Base-by-base conservation (phyloP, 2,113 vertebrate genomes). In the Calyptomena viridis region DNA sequence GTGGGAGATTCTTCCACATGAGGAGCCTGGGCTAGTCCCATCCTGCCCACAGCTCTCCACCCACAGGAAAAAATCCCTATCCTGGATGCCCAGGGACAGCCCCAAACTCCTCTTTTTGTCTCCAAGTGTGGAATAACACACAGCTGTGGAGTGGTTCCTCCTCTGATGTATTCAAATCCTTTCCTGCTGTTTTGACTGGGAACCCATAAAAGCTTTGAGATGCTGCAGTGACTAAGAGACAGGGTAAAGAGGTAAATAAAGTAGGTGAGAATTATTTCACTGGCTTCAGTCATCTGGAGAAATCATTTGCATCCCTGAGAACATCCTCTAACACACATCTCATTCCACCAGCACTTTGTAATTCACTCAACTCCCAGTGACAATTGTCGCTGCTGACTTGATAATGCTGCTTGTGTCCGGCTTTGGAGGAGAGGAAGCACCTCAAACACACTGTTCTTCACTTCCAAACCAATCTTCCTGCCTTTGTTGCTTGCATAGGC, bases 181-280 rank as follows among this genome's bases (percentile, higher is more conserved):
- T 40, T 33, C 55, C 55, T 80, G 60, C 59, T 77, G 39, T 80
- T 93, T 81, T 93, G 89, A 75, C 90, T 59, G n/a, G 89, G 86
- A 90, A 67, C 44, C 69, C 72, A 80, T 59, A 44, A 86, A 90
- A 94, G 44, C 86, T 66, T 42, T 44, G 73, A 90, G 80, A 56
- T 71, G 56, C 76, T 59, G 76, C 84, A 90, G 1, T 71, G 80
- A 90, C 86, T 87, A 84, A 95, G 73, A 93, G 77, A 53, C 49
- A 84, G 55, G 69, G 63, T 3, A 77, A 83, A 25, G 47, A 80
- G 85, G 69, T 63, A 94, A 95, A 93, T 71, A 81, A 92, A 95
- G 91, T 50, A 93, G 64, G 79, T 89, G 91, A 84, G 60, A 91
- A 92, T 63, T 90, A 93, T 49, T 86, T 66, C 49, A 24, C 40